A percentile compares a stretch with the other conserved stretches of the same genome.
Evolutionary conservation across 2,797 vertebrate species (phyloP).

Genomic region (Oryzias dopingdopingensis): DNA sequence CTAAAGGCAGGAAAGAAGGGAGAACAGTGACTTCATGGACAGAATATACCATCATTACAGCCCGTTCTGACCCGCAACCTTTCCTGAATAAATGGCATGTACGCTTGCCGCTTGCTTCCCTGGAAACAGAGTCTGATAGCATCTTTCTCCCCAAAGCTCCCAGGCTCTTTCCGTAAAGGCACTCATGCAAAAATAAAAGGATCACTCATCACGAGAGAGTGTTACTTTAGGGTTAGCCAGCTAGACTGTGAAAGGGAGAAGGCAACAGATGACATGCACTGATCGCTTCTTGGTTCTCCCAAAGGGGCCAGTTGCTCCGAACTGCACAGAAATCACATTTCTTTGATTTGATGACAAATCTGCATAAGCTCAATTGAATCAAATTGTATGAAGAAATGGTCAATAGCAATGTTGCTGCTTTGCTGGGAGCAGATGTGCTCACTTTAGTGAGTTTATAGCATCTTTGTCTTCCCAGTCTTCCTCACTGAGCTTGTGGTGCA

Average conservation of each 20-base stretch:
- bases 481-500: no score
- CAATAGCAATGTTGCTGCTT: constrained; percentile 34
- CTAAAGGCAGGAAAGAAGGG: constrained; percentile 26
- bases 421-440: constrained; percentile 26
- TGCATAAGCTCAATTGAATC: constrained; percentile 42
- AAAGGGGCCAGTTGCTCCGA: constrained; percentile 39
- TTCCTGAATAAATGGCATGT: constrained; percentile 55
- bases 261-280: constrained; percentile 56
- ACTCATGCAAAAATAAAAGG: constrained; percentile 75
- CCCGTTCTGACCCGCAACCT: constrained; percentile 54
- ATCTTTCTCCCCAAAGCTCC: constrained; percentile 61
- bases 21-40: constrained; percentile 26
- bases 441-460: constrained; percentile 7
- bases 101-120: constrained; percentile 48
- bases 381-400: constrained; percentile 20
- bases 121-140: constrained; percentile 59
- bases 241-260: constrained; percentile 45
- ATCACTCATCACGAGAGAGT: constrained; percentile 63
- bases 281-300: constrained; percentile 53
- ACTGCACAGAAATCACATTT: constrained; percentile 47
- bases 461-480: no score
- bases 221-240: constrained; percentile 64
- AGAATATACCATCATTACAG: constrained; percentile 49
- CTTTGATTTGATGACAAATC: constrained; percentile 53
- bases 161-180: constrained; percentile 64